Evolutionary conservation across 1,140 invertebrate genomes (phyloP), one percentile per base, ranked within the genome.

Genomic region (Sitophilus oryzae): DNA sequence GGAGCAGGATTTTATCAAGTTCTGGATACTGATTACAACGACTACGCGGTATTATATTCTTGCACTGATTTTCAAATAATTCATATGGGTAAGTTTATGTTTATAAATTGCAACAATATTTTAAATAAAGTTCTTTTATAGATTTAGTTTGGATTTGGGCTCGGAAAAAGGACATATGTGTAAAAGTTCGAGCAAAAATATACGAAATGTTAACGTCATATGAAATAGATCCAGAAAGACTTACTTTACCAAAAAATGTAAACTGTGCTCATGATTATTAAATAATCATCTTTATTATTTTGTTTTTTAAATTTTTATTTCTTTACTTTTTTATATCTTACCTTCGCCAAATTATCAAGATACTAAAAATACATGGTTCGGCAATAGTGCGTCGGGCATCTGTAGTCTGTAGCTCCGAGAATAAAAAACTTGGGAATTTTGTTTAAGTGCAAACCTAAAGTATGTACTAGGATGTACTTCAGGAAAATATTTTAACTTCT

Each of bases 41-140:
- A 77, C 51, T 86, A 81, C 66, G 82, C 84, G 6, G 72, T 88
- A 35, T 60, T 88, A 14, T 87, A 82, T 79, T 84, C 84, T 8
- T 88, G 86, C 64, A 77, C 77, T 15, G 80, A 79, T 72, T 73
- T 80, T 30, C 77, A 75, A 46, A n/a, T 82, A 9, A 72, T 77
- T 37, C 75, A 82, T 69, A 73, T 76, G 65, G 80, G 79, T 81
- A 61, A 66, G 8, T 48, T 14, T 5, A 16, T 42, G 16, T 18
- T 20, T 6, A 5, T 38, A 9, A 9, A 6, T 38, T 42, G 25
- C 11, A 30, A 30, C 11, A 30, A 30, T 6, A 30, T 11, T 6
- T 6, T 30, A 30, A 30, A 30, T 30, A 30, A 30, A 6, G 11
- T 30, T 45, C 4, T 22, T 9, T 60, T 54, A 48, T 42, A 77